A percentile compares a stretch with the other conserved stretches of the same genome.
Conservation (phyloP, 2,888 invertebrate genomes). For the Acrocyrtus sp. region DNA sequence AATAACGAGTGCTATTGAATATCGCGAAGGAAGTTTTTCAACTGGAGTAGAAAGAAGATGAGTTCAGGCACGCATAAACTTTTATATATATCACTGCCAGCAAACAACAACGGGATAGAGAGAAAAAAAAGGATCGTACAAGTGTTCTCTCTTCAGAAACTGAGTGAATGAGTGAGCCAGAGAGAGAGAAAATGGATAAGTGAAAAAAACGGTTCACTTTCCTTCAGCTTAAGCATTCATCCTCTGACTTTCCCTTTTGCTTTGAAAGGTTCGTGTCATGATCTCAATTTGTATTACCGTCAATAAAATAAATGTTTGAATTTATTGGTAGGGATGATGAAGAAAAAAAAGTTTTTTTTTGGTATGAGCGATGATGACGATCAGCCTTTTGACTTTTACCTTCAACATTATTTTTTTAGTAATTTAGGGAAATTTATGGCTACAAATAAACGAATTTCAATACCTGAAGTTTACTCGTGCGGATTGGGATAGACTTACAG, state of each 20-base stretch:
- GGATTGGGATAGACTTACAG: no score
- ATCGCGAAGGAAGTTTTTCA: neutral
- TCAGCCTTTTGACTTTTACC: neutral
- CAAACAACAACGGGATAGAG: neutral
- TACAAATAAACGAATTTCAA: neutral
- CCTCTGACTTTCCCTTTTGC: no score
- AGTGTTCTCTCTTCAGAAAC: conserved; percentile 26
- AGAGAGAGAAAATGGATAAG: conserved; percentile 9
- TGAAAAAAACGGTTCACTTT: neutral
- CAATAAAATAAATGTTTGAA: conserved; percentile 20
- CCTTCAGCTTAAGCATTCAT: no score
- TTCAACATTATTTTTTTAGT: neutral
- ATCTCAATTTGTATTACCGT: conserved; percentile 36
- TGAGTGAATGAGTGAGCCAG: conserved; percentile 9
- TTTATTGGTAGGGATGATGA: neutral
- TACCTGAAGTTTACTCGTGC: no score
- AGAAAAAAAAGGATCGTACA: conserved; percentile 27
- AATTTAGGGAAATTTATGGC: conserved; percentile 4
- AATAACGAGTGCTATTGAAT: conserved; percentile 45
- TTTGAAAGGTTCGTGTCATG: conserved; percentile 11
- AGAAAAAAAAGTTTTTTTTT: neutral
- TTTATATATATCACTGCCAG: conserved; percentile 42
- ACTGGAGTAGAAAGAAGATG: conserved; percentile 2
- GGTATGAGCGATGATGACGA: neutral
- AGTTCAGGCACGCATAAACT: conserved; percentile 38